A percentile compares a stretch with the other conserved stretches of the same genome.
phyloP scores from a whole-genome alignment of 2,888 invertebrate species.

The Pimpla rufipes region DNA sequence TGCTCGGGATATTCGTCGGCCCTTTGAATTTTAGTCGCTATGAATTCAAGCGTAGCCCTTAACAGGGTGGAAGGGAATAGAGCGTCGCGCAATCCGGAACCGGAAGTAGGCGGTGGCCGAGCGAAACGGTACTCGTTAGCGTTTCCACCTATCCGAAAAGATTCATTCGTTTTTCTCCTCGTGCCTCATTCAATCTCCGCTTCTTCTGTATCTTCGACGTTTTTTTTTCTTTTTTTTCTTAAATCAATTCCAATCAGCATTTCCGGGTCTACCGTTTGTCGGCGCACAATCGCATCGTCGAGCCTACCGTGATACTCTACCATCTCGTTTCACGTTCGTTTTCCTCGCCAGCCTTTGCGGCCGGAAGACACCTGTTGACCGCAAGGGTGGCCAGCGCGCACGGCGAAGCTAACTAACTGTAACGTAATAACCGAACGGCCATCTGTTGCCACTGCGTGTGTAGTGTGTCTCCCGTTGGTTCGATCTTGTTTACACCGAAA shows the following conservation, averaged over 20 bases:
- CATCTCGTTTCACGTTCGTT: slow-evolving; percentile 55
- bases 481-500: slow-evolving; percentile 4
- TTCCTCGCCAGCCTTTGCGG: slow-evolving; percentile 54
- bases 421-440: slow-evolving; percentile 79
- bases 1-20: slow-evolving; percentile 51
- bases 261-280: slow-evolving; percentile 12
- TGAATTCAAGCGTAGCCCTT: slow-evolving; percentile 27
- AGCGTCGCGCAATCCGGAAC: slow-evolving; percentile 33
- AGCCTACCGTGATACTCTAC: slow-evolving; percentile 22
- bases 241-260: slow-evolving; percentile 25
- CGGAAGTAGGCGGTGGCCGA: slow-evolving; percentile 49
- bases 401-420: slow-evolving; percentile 72
- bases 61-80: background rate
- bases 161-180: background rate
- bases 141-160: slow-evolving; percentile 4
- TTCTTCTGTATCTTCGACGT: background rate
- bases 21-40: slow-evolving; percentile 27
- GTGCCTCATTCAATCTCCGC: background rate
- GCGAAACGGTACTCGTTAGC: slow-evolving; percentile 39
- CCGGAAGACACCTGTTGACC: slow-evolving; percentile 83
- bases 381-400: slow-evolving; percentile 69
- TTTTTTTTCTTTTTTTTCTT: background rate
- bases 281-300: background rate
- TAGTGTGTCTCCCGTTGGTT: slow-evolving; percentile 22
- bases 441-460: slow-evolving; percentile 73